phyloP scores from a whole-genome alignment of 2,888 invertebrate species.

The Andrena fulva region DNA sequence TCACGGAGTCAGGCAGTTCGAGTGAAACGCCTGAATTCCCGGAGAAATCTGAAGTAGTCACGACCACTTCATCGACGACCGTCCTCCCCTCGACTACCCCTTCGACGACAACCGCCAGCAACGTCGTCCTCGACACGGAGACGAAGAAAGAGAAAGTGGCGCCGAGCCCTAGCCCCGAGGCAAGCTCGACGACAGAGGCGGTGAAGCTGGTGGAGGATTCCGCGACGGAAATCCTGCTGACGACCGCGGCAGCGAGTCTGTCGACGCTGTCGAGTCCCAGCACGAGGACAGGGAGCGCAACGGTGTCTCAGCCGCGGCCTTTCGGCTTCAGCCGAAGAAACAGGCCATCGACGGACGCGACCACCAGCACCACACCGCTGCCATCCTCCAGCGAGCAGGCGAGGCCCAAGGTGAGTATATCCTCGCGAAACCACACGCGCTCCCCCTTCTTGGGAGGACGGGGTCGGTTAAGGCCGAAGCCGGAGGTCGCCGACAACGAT shows the following conservation, averaged over 20 bases:
- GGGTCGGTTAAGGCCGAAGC: constrained; percentile 74
- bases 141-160: neutral
- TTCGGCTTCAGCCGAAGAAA: constrained; percentile 86
- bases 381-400: constrained; percentile 73
- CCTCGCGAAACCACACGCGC: constrained; percentile 82
- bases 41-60: neutral
- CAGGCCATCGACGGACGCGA: constrained; percentile 80
- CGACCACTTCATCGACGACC: neutral
- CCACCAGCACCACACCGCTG: constrained; percentile 66
- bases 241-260: constrained; percentile 71
- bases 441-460: constrained; percentile 76
- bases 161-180: neutral
- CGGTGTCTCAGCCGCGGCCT: constrained; percentile 86
- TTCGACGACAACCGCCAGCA: constrained; percentile 17
- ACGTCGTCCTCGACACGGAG: neutral
- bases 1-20: constrained; percentile 15
- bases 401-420: constrained; percentile 82
- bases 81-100: constrained; percentile 1
- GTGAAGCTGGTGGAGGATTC: constrained; percentile 78
- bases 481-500: constrained; percentile 37
- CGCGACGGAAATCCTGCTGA: constrained; percentile 78
- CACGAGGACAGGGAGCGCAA: constrained; percentile 72
- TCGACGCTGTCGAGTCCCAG: constrained; percentile 66
- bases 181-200: constrained; percentile 59
- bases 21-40: neutral